Base-by-base conservation (phyloP, 2,113 vertebrate genomes). In the Cercocebus atys region DNA sequence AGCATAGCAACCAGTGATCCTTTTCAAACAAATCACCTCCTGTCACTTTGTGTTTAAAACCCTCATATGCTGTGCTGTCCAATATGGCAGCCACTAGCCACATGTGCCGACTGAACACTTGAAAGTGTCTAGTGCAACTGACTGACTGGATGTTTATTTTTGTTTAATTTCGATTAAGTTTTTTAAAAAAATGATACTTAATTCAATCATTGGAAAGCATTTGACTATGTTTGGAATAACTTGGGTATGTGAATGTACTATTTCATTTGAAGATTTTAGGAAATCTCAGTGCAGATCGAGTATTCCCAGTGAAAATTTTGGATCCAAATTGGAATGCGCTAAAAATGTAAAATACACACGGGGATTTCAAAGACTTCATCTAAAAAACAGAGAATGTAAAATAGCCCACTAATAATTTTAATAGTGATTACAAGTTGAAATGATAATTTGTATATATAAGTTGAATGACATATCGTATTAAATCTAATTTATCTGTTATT, bases 361-460 rank as follows among this genome's bases (percentile, higher is more conserved):
- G 47, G 61, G 59, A 96, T 85, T 96, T 95, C 64, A 90, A 97
- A 96, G 76, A 52, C 3, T 61, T 40, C 55, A 78, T 90, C 61
- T 57, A 88, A 96, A 88, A n/a, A 23, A 23, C 14, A 47, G 59
- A 88, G 25, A 82, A 52, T 78, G 45, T 91, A 85, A 95, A 93
- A 81, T 57, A 47, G 35, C 38, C 85, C 80, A 70, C 86, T 82
- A 93, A 64, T 75, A 81, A 91, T 81, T 96, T 97, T 68, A 89
- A 68, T 73, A 79, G 47, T 70, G 47, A 66, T 55, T 68, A 43
- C 25, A 72, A 59, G 57, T 43, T 64, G 18, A 94, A 95, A 50
- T 40, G 3, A 57, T 43, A 55, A 52, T 90, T 79, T 80, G 76
- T 73, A 86, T 64, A 83, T 47, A 61, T 55, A 23, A 70, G n/a